Evolutionary conservation across 2,113 vertebrate species (phyloP).

Genomic region (Cisticola juncidis): DNA sequence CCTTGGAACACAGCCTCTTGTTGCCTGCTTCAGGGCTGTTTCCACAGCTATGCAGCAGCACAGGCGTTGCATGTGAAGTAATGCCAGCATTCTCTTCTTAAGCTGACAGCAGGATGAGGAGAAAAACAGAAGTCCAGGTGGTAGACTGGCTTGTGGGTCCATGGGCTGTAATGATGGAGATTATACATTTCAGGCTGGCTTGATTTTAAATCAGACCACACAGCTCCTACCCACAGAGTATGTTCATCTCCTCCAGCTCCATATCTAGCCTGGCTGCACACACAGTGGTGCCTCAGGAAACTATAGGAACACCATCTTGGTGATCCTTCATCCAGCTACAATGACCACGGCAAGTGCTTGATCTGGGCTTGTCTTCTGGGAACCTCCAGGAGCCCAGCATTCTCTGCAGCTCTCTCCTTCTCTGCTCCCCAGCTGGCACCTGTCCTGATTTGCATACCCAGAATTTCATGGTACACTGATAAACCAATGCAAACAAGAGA

Average conservation of each 20-base stretch:
- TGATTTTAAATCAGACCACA: background rate
- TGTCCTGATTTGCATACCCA: fast-evolving
- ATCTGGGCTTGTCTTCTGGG: background rate
- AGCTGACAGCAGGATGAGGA: background rate
- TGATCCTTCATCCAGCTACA: background rate
- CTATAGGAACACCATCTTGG: background rate
- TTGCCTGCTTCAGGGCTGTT: background rate
- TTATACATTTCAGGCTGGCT: background rate
- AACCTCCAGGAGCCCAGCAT: fast-evolving
- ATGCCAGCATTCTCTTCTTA: background rate
- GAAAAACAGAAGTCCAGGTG: background rate
- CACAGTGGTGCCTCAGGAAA: background rate
- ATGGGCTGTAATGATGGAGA: background rate
- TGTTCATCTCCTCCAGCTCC: background rate
- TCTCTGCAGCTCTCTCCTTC: background rate
- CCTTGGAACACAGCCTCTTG: background rate
- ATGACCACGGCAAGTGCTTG: background rate
- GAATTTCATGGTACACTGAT: slow-evolving; percentile 6
- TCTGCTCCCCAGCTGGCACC: background rate
- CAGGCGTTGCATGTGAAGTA: fast-evolving
- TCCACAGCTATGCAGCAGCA: background rate
- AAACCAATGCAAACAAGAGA: background rate
- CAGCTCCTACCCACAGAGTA: no score
- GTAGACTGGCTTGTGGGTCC: background rate
- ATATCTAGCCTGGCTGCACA: background rate